Evolutionary conservation across 2,797 vertebrate genomes (phyloP), one percentile per base, ranked within the genome.

Genomic region (Rhinella marina): DNA sequence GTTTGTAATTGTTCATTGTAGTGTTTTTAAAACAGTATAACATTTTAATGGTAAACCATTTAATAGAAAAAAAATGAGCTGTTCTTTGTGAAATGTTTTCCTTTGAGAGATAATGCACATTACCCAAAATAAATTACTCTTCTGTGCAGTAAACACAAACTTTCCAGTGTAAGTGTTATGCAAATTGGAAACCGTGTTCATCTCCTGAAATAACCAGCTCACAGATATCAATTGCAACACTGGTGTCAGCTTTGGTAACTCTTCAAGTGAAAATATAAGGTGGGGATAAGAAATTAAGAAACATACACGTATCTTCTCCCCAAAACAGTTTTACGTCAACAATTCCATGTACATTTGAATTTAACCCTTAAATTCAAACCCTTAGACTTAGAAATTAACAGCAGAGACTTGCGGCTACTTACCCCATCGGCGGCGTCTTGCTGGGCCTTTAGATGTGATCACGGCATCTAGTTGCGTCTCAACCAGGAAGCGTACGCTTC

Each of bases 71-170:
- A 41, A 90, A 90, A 85, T 88, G 23, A 78, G 73, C 57, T 32
- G 32, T 86, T 82, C n/a, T 66, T 79, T 73, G 73, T 84, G 86
- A 89, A 89, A 89, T 91, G 84, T 88, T 87, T 88, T 88, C 81
- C 87, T 83, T 77, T 23, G 68, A 83, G 32, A 87, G 82, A 72
- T 27, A 84, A 90, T 66, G 88, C n/a, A 73, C 76, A 27, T 86
- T 81, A 70, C 2, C 50, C 66, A 81, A 89, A 87, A 90, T 88
- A 89, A 91, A 90, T 81, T 88, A 83, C 0, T 0, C 56, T 27
- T 90, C 84, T 88, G 81, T 87, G 12, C n/a, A 84, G 84, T 85
- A 91, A 93, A 90, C 85, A 83, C 12, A 32, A 23, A 21, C 88
- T 79, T 91, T 75, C 80, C 13, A 0, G 79, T 61, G 48, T 90